These are phyloP conservation scores for Crypturellus undulatus DNA, from an alignment of 2,113 vertebrate species.

Conservation along the genomic window DNA sequence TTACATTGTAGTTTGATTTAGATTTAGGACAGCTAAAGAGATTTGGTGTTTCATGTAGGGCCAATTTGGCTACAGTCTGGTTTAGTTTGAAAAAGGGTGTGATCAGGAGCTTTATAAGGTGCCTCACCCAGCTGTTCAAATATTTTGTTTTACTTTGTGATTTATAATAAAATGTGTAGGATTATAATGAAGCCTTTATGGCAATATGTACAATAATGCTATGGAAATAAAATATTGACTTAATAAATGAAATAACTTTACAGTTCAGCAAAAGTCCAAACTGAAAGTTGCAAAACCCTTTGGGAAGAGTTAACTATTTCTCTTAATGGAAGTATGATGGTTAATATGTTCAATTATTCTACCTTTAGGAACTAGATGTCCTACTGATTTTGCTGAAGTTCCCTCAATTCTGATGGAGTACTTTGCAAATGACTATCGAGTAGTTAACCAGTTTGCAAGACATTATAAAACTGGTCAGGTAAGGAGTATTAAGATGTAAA, in stretches of 20 bases:
- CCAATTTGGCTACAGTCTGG: conserved; percentile 45
- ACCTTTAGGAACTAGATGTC: conserved; percentile 91
- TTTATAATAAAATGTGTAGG: conserved; percentile 75
- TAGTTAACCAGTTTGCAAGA: conserved; percentile 94
- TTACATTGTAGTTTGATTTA: conserved; percentile 63
- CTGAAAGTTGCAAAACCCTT: conserved; percentile 27
- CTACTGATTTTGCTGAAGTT: conserved; percentile 98
- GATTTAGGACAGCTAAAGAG: conserved; percentile 54
- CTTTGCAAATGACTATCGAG: conserved; percentile 95
- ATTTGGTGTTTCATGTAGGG: conserved; percentile 58
- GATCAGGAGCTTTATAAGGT: conserved; percentile 71
- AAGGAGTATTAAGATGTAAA: conserved; percentile 4
- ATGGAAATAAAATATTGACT: conserved; percentile 78
- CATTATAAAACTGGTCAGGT: conserved; percentile 98
- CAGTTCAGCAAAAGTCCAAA: conserved; percentile 75
- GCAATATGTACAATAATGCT: conserved; percentile 71
- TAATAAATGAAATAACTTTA: conserved; percentile 67
- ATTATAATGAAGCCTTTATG: conserved; percentile 77
- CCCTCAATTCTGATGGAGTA: conserved; percentile 99
- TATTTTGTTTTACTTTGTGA: conserved; percentile 79
- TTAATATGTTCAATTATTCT: conserved; percentile 23
- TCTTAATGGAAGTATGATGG: conserved; percentile 43
- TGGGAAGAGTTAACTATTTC: conserved; percentile 45
- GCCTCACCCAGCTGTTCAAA: conserved; percentile 81
- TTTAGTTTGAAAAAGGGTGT: conserved; percentile 75